phyloP scores from a whole-genome alignment of 2,113 vertebrate genomes.

The Xenopus borealis region DNA sequence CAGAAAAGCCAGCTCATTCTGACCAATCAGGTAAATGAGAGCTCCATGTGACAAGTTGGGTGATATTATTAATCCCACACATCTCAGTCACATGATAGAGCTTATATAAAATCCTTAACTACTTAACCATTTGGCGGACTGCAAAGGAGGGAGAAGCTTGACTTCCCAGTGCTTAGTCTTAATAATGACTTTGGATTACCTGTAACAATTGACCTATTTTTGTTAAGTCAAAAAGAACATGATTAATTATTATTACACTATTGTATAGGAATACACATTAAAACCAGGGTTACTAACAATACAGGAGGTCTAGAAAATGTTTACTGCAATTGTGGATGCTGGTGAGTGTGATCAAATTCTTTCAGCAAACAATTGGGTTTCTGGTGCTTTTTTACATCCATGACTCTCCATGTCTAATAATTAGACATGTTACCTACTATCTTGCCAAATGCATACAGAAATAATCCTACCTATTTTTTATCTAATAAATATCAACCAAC shows the following conservation, averaged over 20 bases:
- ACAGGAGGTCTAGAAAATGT: too few species aligned
- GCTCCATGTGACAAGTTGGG: conserved; percentile 35
- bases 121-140: conserved; percentile 38
- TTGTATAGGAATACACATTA: too few species aligned
- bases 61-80: conserved; percentile 47
- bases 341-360: too few species aligned
- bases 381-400: too few species aligned
- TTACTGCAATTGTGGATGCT: too few species aligned
- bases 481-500: background rate
- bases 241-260: too few species aligned
- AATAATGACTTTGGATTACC: conserved; percentile 23
- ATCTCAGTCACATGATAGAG: conserved; percentile 51
- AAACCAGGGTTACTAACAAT: too few species aligned
- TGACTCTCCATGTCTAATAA: too few species aligned
- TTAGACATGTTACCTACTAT: too few species aligned
- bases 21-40: conserved; percentile 53
- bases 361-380: too few species aligned
- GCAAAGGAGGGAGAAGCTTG: conserved; percentile 1
- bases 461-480: background rate
- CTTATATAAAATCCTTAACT: conserved; percentile 59
- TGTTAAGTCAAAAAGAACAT: background rate
- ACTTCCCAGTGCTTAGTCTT: conserved; percentile 4
- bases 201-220: conserved; percentile 25
- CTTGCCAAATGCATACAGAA: background rate
- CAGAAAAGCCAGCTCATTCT: conserved; percentile 44